Evolutionary conservation across 2,888 invertebrate species (phyloP), one percentile per base, ranked within the genome.

Genomic region (Mystacides longicornis): DNA sequence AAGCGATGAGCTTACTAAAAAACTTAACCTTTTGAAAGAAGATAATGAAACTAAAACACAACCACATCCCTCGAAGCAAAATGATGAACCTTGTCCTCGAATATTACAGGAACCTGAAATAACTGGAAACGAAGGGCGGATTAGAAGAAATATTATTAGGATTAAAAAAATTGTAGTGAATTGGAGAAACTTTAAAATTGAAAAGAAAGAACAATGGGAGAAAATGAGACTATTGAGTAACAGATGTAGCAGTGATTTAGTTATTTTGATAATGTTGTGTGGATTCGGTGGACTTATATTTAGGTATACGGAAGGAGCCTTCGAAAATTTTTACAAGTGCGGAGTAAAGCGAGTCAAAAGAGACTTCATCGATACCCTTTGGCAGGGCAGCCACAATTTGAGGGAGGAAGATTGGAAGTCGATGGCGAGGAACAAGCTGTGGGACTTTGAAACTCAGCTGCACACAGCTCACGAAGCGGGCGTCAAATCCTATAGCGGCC

Each of bases 361-460:
- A 3, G 89, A 90, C 69, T 91, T 93, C 63, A 83, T 93, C 56
- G 91, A 92, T 65, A 79, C 81, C 59, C 76, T 94, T 43, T 92
- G 93, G 91, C 76, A 81, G 52, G 82, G 84, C 57, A 91, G 90
- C 69, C 89, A 89, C 68, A 85, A 86, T 66, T 73, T 91, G 71
- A 80, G 86, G 53, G 92, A 92, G 69, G 92, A 93, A 50, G 92
- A 93, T 66, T 93, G 93, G 93, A 92, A 92, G 66, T 86, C 87
- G 11, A 78, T 88, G 74, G 93, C 93, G 0, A 78, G 93, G 55
- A 82, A 81, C 63, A 86, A 87, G 67, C 70, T 95, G 52, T 82
- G 85, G 67, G 86, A 85, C 61, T 94, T 94, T 67, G 95, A 95
- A 69, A 85, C 89, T 60, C 90, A 92, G 67, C 72, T 95, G 27